Percentiles rank a stretch among this genome's conserved stretches.
phyloP scores from a whole-genome alignment of 1,140 invertebrate genomes.

The Muscidifurax raptorellus region DNA sequence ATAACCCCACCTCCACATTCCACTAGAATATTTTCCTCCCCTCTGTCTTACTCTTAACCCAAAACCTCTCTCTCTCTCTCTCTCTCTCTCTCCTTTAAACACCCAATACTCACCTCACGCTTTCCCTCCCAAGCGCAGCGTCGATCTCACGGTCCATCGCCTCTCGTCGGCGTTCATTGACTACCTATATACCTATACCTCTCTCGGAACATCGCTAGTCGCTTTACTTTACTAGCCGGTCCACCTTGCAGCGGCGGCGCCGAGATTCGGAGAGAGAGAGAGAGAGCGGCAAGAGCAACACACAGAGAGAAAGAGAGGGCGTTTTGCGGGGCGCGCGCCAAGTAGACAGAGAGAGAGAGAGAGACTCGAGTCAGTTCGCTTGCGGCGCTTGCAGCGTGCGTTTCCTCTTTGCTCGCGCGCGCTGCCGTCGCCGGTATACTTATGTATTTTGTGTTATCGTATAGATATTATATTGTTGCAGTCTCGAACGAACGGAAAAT shows the following conservation, averaged over 20 bases:
- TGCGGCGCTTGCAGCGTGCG: conserved; percentile 66
- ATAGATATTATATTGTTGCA: not conserved
- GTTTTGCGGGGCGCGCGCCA: not conserved
- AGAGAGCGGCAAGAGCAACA: not conserved
- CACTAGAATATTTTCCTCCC: not conserved
- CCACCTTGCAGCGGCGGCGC: not conserved
- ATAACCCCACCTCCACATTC: not conserved
- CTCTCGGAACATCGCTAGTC: not conserved
- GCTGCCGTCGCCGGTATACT: conserved; percentile 15
- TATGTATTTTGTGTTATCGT: conserved; percentile 51
- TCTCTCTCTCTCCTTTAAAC: too few species aligned
- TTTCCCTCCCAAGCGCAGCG: not conserved
- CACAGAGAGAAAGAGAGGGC: not conserved
- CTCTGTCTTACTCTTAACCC: not conserved
- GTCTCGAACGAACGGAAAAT: conserved; percentile 17
- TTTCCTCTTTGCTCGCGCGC: conserved; percentile 28
- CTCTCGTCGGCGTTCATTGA: conserved; percentile 16
- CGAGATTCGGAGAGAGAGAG: not conserved
- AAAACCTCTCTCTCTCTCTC: too few species aligned
- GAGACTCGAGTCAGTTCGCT: conserved; percentile 64
- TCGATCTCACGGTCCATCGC: conserved; percentile 23
- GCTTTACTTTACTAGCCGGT: not conserved
- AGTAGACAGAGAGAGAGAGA: not conserved
- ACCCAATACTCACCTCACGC: too few species aligned
- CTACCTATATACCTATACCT: too few species aligned